Evolutionary conservation across 1,140 invertebrate species (phyloP), one percentile per base, ranked within the genome.

Genomic region (Drosophila triauraria): DNA sequence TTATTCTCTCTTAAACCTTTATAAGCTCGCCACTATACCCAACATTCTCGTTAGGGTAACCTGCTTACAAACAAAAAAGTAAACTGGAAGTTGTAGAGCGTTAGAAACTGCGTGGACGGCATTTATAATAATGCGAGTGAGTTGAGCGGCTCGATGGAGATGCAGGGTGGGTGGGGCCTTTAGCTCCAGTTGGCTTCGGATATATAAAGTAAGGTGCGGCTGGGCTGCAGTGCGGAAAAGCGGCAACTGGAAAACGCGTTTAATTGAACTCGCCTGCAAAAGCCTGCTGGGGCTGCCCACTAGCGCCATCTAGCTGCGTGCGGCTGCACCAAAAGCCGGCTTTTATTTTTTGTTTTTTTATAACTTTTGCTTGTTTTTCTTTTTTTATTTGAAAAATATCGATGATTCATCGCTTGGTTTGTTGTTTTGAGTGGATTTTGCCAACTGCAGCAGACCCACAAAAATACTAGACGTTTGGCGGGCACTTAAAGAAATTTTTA

Each of bases 301-400:
- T 85, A 90, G 85, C 85, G 85, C 85, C 85, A 90, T 90, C 85
- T 90, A 90, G 85, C 75, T 79, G 85, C 85, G 82, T 81, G 75
- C 75, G 78, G 63, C 75, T 72, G 67, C 54, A 88, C 81, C 83
- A 88, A 25, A 43, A 84, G 81, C 78, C 70, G 75, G 78, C 84
- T 68, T 62, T 64, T 43, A 44, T 62, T 61, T 58, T 67, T 64
- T 67, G 30, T 51, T 62, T 47, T 47, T 68, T 78, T 60, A 48
- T 50, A n/a, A 42, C 47, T 65, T 65, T 67, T 43, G 71, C 60
- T 71, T 15, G 13, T 56, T 63, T 68, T 68, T 72, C 27, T 63
- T 40, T 69, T 62, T 59, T 8, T 23, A 43, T 53, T 71, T 23
- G 43, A 76, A 62, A 51, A 69, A 76, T 84, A 79, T 82, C 81